Conservation (phyloP, 2,797 vertebrate genomes). For the Nannoperca obscura region DNA sequence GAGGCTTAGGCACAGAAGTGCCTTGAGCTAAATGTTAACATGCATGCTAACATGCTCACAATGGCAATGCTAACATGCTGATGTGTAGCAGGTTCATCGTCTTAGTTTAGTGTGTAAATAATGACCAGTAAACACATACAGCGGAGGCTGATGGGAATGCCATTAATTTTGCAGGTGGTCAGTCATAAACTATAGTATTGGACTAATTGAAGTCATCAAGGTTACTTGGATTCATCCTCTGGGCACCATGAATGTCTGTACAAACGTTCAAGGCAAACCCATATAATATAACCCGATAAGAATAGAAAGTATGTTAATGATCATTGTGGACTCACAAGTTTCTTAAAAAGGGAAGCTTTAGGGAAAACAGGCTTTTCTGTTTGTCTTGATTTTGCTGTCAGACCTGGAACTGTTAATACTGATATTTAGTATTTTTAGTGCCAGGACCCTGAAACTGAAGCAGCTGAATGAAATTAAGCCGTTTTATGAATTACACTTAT, state of each 20-base stretch:
- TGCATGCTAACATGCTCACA: background rate
- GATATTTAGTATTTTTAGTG: too few relatives aligned
- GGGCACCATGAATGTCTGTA: background rate
- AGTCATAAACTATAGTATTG: background rate
- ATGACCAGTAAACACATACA: too few relatives aligned
- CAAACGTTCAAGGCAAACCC: too few relatives aligned
- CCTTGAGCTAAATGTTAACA: background rate
- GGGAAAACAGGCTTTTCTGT: background rate
- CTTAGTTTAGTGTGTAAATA: background rate
- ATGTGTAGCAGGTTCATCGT: background rate
- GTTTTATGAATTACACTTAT: background rate
- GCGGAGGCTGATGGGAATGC: background rate
- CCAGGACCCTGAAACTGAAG: background rate
- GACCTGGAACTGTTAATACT: background rate
- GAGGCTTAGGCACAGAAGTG: background rate
- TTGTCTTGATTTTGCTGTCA: background rate
- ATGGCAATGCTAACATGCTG: slow-evolving; percentile 2
- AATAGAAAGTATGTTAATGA: background rate
- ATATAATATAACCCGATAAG: too few relatives aligned
- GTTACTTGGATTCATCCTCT: background rate
- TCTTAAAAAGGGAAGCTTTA: background rate
- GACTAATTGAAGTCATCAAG: background rate
- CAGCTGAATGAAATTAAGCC: background rate
- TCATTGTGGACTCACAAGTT: background rate
- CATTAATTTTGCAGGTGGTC: background rate